Evolutionary conservation across 2,797 vertebrate genomes (phyloP), one percentile per base, ranked within the genome.

Genomic region (Phalloptychus januarius): DNA sequence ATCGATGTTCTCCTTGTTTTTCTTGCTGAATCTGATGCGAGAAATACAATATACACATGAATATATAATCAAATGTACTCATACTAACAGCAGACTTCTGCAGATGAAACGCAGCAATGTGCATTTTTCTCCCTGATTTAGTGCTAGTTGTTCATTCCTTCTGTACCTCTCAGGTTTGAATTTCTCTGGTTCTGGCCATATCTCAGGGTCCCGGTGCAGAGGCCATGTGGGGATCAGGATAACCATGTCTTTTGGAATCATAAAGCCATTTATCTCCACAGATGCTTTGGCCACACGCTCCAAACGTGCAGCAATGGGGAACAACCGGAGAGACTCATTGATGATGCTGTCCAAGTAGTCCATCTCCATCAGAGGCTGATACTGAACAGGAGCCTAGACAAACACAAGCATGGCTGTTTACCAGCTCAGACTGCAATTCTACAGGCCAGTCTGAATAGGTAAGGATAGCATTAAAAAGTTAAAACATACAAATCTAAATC

Each of bases 141-240:
- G 23, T 13, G 20, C 36, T 33, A 71, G 7, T 71, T 77, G 45
- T 70, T 23, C 40, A 48, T 63, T 40, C 23, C 36, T 44, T 65
- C 13, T 40, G 20, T 85, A 96, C 96, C 96, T 96, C 86, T 97
- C 95, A 2, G 97, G 96, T 76, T 92, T 93, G 85, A 95, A 96
- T 75, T 89, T 91, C 0, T 96, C 93, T 0, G 96, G 96, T 23
- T 96, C 94, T 0, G 93, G 83, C 96, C 96, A 96, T 72, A 91
- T 36, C 0, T 88, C 83, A 0, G 92, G 93, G 79, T 95, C 80
- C n/a, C 74, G 83, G 77, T 96, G 97, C 23, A 96, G 44, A n/a
- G 80, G 71, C 0, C 80, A 95, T 0, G 69, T 72, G 31, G 96
- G 96, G 46, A 96, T 84, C n/a, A 92, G 0, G 3, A 95, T 45